Base-by-base conservation (phyloP, 2,797 vertebrate species). In the Danio choprae region DNA sequence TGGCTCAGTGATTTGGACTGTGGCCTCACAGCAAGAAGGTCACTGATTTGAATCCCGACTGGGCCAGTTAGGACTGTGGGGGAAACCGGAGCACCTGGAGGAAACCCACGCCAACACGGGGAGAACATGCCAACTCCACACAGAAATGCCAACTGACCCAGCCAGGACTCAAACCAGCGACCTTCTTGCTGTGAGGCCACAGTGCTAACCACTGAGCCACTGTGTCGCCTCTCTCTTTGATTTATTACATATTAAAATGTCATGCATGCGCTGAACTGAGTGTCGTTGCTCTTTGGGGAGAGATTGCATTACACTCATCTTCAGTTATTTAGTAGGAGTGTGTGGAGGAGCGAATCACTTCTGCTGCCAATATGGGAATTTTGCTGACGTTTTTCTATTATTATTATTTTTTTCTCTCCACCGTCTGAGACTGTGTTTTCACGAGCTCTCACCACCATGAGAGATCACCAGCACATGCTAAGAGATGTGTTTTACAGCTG, bases 391-490 rank as follows among this genome's bases (percentile, higher is more conserved):
- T 15, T 59, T 15, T 2, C 2, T 5, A 65, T 48, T n/a, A n/a
- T n/a, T n/a, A n/a, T n/a, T n/a, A n/a, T 71, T 36, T 50, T 48
- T 56, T 44, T 38, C 41, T n/a, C 60, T 72, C 60, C 67, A 51
- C 48, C 22, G 40, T 71, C 58, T 40, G 64, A 70, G 41, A 62
- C 5, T 0, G 41, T 29, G 9, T 16, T 43, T 50, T 72, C 13
- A 10, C 20, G 20, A 69, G 38, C 6, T 71, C 50, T 73, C 46
- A 1, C 29, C 55, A 29, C 13, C 7, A 13, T 68, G 29, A 48
- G 46, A 83, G 69, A 74, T 83, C 83, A 81, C n/a, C 72, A 2
- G 77, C 81, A 79, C n/a, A 46, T 3, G 44, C 44, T 36, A 59
- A 55, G 20, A 59, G 43, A 73, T 55, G 40, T 40, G 15, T 55